These are phyloP conservation scores for Mactromeris polynyma DNA, from an alignment of 2,888 invertebrate genomes.

Conservation along the genomic window DNA sequence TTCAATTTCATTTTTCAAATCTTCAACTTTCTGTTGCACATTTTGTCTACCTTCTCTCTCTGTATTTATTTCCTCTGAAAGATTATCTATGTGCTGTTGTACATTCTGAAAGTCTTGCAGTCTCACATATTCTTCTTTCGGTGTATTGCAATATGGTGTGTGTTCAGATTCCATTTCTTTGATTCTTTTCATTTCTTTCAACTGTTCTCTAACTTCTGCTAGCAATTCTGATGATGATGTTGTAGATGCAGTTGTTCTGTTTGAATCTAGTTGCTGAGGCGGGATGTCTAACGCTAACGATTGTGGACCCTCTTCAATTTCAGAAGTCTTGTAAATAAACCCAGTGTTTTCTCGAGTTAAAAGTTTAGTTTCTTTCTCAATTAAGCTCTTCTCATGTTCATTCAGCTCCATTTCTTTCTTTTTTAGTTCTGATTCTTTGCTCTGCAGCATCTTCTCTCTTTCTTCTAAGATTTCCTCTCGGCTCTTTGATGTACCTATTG, in stretches of 20 bases:
- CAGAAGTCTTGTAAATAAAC: slow-evolving; percentile 18
- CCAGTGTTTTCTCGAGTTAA: slow-evolving; percentile 57
- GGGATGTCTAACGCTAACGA: slow-evolving; percentile 22
- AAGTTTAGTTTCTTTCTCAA: slow-evolving; percentile 54
- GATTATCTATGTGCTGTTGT: slow-evolving; percentile 57
- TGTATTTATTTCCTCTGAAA: slow-evolving; percentile 60
- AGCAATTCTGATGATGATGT: slow-evolving; percentile 60
- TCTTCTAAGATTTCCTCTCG: slow-evolving; percentile 54
- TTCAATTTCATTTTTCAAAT: slow-evolving; percentile 58
- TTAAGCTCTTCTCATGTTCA: slow-evolving; percentile 56
- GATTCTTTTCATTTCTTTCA: slow-evolving; percentile 54
- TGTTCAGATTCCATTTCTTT: slow-evolving; percentile 64
- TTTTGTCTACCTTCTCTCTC: slow-evolving; percentile 53
- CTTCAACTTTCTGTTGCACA: slow-evolving; percentile 58
- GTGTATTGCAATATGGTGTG: slow-evolving; percentile 45
- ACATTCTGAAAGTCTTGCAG: slow-evolving; percentile 57
- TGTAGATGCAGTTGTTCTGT: slow-evolving; percentile 47
- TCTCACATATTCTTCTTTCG: slow-evolving; percentile 64
- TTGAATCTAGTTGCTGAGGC: slow-evolving; percentile 18
- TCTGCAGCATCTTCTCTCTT: slow-evolving; percentile 53
- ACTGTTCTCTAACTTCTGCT: slow-evolving; percentile 61
- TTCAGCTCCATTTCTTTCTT: slow-evolving; percentile 53
- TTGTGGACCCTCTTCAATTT: not conserved
- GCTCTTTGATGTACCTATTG: slow-evolving; percentile 47
- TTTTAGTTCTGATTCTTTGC: slow-evolving; percentile 55